Base-by-base conservation (phyloP, 2,113 vertebrate genomes). In the Chlorodrepanis virens region DNA sequence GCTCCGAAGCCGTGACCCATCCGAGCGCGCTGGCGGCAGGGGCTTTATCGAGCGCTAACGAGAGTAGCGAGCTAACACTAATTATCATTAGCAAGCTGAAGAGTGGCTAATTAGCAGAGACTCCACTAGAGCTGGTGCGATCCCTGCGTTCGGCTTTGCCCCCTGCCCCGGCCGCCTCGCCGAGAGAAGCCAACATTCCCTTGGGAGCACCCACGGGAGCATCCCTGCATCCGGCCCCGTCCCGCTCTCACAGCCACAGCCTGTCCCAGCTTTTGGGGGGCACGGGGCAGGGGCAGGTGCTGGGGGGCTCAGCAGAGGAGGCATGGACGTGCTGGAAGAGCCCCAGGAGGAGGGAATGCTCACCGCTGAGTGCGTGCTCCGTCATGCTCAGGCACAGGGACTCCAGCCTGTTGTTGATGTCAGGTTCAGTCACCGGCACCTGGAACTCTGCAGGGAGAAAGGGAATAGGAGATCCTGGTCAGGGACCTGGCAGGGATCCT, bases 351-450 rank as follows among this genome's bases (percentile, higher is more conserved):
- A 71, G 79, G 75, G 70, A 71, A 33, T 91, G 96, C 98, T 98
- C 95, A 99, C 99, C 99, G 98, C 98, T 99, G 97, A 99, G 98
- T 37, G 99, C 99, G 68, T 99, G 99, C 97, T 99, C 99, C 8
- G 99, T 99, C 99, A 99, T 99, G 97, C 99, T 99, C 97, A 99
- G 98, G 98, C 99, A 99, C 98, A 99, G 98, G 92, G 99, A 99
- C 98, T 99, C 99, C 92, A 99, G 98, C 89, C 99, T 99, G 96
- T 99, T 99, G 98, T 99, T 99, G 98, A 99, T 99, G 97, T 99
- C 99, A 45, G 99, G 99, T 98, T 99, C 99, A 61, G 98, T 99
- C 98, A 98, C 99, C 2, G 99, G 98, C 82, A 99, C 97, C 97
- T 99, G 99, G 96, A 99, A 98, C 98, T 99, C 99, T 99, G 98